Percentiles rank a stretch among this genome's conserved stretches.
Evolutionary conservation across 2,888 invertebrate species (phyloP).

Genomic region (Lasioglossum leucozonium): DNA sequence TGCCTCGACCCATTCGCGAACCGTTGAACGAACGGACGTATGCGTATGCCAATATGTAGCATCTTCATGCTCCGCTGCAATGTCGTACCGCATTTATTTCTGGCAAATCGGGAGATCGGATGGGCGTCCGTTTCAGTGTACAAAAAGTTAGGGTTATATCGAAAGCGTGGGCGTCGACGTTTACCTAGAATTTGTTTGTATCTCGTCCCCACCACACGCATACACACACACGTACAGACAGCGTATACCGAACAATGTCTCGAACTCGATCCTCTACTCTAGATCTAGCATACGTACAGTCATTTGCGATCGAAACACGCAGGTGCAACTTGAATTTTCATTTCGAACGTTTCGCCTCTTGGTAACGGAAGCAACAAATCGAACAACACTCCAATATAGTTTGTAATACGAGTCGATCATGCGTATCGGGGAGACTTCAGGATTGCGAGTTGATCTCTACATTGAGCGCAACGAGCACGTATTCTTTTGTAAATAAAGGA

Average conservation of each 20-base stretch:
- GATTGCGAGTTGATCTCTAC: conserved; percentile 42
- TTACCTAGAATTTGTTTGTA: conserved; percentile 38
- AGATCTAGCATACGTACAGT: conserved; percentile 18
- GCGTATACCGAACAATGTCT: conserved; percentile 10
- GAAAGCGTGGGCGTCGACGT: conserved; percentile 8
- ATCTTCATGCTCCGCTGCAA: conserved; percentile 15
- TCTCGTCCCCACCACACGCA: not conserved
- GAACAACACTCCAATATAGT: conserved; percentile 39
- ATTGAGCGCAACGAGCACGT: conserved; percentile 7
- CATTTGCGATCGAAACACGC: conserved; percentile 24
- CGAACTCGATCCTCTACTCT: conserved; percentile 20
- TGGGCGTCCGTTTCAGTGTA: conserved; percentile 19
- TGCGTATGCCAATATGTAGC: conserved; percentile 23
- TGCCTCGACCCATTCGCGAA: conserved; percentile 25
- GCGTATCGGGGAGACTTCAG: conserved; percentile 38
- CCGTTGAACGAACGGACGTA: conserved; percentile 6
- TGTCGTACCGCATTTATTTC: conserved; percentile 5
- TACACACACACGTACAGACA: not conserved
- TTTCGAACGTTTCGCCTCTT: not conserved
- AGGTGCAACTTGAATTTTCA: conserved; percentile 7
- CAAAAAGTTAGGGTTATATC: conserved; percentile 32
- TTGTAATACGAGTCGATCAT: conserved; percentile 22
- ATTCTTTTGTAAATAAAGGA: conserved; percentile 47
- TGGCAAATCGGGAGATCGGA: conserved; percentile 9
- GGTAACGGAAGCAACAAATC: conserved; percentile 2